Percentiles rank a stretch among this genome's conserved stretches.
phyloP scores from a whole-genome alignment of 64 coral and sea anemone species.

The Platygyra sinensis region DNA sequence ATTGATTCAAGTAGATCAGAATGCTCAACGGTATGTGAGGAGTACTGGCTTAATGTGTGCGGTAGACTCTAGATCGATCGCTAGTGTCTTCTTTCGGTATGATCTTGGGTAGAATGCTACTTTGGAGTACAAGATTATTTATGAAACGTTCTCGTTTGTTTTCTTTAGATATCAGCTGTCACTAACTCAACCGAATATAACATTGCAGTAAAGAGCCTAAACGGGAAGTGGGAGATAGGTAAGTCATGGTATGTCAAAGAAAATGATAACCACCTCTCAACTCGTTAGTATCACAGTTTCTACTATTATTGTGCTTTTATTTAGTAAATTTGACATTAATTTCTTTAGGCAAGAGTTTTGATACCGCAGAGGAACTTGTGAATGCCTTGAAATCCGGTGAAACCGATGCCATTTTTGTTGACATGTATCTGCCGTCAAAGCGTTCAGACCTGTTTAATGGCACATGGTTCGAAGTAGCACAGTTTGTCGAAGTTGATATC shows the following conservation, averaged over 20 bases:
- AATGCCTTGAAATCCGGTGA: background rate
- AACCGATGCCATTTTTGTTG: constrained; percentile 3
- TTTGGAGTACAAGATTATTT: no score
- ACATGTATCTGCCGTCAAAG: constrained; percentile 1
- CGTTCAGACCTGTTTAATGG: background rate
- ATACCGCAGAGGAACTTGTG: background rate
- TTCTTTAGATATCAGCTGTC: constrained; percentile 11
- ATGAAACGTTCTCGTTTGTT: background rate
- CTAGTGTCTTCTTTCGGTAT: no score
- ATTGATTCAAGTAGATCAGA: background rate
- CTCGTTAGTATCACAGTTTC: background rate
- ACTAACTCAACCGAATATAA: background rate
- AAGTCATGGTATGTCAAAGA: no score
- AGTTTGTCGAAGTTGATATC: background rate
- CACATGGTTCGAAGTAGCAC: background rate
- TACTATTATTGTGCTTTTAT: no score
- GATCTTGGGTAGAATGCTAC: no score
- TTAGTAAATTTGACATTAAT: background rate
- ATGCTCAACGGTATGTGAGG: background rate
- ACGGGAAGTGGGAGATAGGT: constrained; percentile 10
- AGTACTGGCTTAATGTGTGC: no score
- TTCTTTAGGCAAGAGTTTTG: background rate
- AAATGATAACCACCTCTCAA: no score
- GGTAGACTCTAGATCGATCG: no score
- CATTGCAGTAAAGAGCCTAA: background rate